These are phyloP conservation scores for Chydorus sphaericus DNA, from an alignment of 2,888 invertebrate species.

Conservation along the genomic window DNA sequence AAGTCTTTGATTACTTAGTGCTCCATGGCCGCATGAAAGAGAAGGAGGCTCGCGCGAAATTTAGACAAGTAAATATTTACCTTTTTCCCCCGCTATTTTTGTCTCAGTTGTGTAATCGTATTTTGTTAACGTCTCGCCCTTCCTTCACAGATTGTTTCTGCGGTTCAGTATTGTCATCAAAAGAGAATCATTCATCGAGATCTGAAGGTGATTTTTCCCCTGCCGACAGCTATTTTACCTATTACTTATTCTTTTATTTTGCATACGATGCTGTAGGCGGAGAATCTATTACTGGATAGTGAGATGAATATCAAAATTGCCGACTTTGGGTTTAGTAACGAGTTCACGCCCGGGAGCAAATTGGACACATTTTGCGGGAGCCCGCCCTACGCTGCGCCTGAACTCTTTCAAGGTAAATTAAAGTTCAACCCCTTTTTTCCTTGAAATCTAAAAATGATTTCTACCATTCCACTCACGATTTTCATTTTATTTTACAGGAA, in stretches of 20 bases:
- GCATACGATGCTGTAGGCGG: conserved; percentile 49
- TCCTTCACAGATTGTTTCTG: conserved; percentile 76
- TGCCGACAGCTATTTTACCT: conserved; percentile 2
- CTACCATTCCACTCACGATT: too few relatives aligned
- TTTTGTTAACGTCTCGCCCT: not conserved
- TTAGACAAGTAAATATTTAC: conserved; percentile 45
- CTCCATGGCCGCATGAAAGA: conserved; percentile 96
- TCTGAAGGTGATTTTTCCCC: conserved; percentile 47
- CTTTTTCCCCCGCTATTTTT: not conserved
- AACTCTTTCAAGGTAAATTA: conserved; percentile 81
- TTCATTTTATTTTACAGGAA: conserved; percentile 44
- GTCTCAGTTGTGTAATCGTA: not conserved
- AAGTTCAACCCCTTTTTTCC: conserved; percentile 4
- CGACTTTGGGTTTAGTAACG: conserved; percentile 98
- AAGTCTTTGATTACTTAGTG: conserved; percentile 98
- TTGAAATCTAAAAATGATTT: conserved; percentile 13
- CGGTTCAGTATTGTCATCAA: conserved; percentile 99
- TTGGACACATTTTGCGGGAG: conserved; percentile 99
- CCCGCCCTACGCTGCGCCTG: conserved; percentile 98
- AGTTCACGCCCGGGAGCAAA: conserved; percentile 96
- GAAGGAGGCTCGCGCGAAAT: conserved; percentile 92
- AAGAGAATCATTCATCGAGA: conserved; percentile 96
- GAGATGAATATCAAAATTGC: conserved; percentile 99
- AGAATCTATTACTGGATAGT: conserved; percentile 95
- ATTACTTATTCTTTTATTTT: not conserved